phyloP scores from a whole-genome alignment of 2,888 invertebrate genomes.

The Atrina japonica region DNA sequence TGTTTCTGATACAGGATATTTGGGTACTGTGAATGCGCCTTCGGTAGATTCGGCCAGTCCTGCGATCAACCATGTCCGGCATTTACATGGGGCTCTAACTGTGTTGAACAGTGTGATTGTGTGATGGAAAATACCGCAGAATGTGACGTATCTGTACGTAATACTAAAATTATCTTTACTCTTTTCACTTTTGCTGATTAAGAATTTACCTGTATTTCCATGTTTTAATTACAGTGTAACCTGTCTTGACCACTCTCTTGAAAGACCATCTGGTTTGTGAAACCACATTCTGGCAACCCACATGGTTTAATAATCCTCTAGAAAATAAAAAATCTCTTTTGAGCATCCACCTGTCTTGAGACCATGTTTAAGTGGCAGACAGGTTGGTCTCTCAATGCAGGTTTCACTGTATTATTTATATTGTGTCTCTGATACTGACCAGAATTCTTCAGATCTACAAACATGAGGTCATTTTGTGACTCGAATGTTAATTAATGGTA shows the following conservation, averaged over 20 bases:
- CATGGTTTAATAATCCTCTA: no score
- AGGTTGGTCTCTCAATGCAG: no score
- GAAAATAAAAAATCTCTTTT: no score
- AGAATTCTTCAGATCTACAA: no score
- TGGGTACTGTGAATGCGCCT: slow-evolving; percentile 81
- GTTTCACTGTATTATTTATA: no score
- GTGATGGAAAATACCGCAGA: slow-evolving; percentile 69
- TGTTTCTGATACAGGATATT: slow-evolving; percentile 70
- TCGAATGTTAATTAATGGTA: no score
- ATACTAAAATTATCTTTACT: background rate
- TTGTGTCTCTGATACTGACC: no score
- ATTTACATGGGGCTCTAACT: slow-evolving; percentile 90
- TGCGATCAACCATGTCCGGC: slow-evolving; percentile 94
- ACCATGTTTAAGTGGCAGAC: no score
- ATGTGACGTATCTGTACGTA: slow-evolving; percentile 78
- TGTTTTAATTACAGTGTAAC: background rate
- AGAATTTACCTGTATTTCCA: no score
- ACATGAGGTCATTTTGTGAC: no score
- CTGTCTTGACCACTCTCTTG: background rate
- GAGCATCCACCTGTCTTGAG: no score
- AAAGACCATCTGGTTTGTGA: background rate
- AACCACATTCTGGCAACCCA: background rate
- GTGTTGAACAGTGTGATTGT: slow-evolving; percentile 82
- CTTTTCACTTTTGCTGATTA: background rate
- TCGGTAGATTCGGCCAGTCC: slow-evolving; percentile 84